Evolutionary conservation across 2,888 invertebrate genomes (phyloP).

Genomic region (Melanostoma mellinum): DNA sequence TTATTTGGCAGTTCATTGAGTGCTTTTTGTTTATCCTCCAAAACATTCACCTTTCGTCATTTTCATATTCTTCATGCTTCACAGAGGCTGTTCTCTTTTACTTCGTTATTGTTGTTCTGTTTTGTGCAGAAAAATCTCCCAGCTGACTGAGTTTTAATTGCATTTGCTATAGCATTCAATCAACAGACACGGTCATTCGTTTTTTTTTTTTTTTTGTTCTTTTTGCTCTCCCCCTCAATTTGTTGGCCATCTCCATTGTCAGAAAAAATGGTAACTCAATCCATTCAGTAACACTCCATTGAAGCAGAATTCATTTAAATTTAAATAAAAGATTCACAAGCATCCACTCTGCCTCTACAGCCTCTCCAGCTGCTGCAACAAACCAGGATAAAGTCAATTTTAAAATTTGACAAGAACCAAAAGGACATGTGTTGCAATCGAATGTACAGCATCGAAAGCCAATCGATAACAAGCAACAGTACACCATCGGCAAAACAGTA

Average conservation of each 20-base stretch:
- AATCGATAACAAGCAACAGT: constrained; percentile 66
- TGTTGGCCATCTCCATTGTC: constrained; percentile 36
- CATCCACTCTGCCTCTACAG: constrained; percentile 4
- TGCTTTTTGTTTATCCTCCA: constrained; percentile 25
- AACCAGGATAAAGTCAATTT: constrained; percentile 70
- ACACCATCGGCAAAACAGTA: not conserved
- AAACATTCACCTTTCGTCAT: constrained; percentile 31
- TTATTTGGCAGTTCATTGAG: constrained; percentile 26
- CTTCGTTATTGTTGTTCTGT: not conserved
- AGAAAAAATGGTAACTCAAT: not conserved
- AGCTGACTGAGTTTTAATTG: constrained; percentile 49
- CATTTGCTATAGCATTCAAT: constrained; percentile 49
- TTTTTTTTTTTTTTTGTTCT: no score
- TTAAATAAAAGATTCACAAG: constrained; percentile 58
- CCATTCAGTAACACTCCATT: constrained; percentile 54
- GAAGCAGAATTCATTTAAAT: constrained; percentile 47
- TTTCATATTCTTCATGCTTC: constrained; percentile 13
- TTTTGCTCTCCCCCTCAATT: not conserved
- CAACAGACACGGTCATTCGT: constrained; percentile 19
- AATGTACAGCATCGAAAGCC: constrained; percentile 61
- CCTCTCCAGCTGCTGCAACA: not conserved
- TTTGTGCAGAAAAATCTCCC: constrained; percentile 7
- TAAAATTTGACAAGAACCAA: constrained; percentile 67
- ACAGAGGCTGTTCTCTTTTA: not conserved
- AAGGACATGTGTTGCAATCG: constrained; percentile 68